Evolutionary conservation across 2,113 vertebrate genomes (phyloP).

Genomic region (Engraulis encrasicolus): DNA sequence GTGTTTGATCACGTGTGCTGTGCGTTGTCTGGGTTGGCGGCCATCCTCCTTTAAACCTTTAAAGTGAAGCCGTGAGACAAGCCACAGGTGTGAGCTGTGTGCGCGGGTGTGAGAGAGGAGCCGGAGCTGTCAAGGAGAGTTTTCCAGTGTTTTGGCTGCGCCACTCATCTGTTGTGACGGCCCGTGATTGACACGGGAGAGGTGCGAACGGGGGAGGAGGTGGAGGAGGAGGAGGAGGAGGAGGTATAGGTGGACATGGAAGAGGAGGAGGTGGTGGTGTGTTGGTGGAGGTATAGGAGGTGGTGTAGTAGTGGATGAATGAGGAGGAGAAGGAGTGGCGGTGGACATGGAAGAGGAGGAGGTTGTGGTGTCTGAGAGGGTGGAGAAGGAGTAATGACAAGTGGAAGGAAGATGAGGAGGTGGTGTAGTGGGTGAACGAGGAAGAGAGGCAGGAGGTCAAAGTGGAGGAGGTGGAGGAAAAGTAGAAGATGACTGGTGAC

Average conservation of each 20-base stretch:
- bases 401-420: background rate
- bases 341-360: background rate
- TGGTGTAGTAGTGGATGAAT: too few relatives aligned
- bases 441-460: too few relatives aligned
- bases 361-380: background rate
- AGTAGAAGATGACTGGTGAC: too few relatives aligned
- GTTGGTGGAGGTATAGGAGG: too few relatives aligned
- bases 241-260: too few relatives aligned
- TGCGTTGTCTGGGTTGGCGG: constrained; percentile 10
- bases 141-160: constrained; percentile 71
- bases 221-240: constrained; percentile 22
- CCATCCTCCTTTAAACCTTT: background rate
- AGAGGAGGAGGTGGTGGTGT: too few relatives aligned
- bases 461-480: too few relatives aligned
- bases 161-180: constrained; percentile 75
- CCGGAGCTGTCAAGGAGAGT: constrained; percentile 53
- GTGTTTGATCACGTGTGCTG: constrained; percentile 28
- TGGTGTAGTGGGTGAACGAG: background rate
- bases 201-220: constrained; percentile 59
- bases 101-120: constrained; percentile 42
- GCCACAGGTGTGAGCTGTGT: constrained; percentile 50
- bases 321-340: constrained; percentile 62
- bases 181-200: constrained; percentile 72
- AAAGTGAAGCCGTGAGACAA: background rate
- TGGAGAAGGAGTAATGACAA: constrained; percentile 19